Conservation (phyloP, 2,113 vertebrate species). For the Diadophis punctatus region DNA sequence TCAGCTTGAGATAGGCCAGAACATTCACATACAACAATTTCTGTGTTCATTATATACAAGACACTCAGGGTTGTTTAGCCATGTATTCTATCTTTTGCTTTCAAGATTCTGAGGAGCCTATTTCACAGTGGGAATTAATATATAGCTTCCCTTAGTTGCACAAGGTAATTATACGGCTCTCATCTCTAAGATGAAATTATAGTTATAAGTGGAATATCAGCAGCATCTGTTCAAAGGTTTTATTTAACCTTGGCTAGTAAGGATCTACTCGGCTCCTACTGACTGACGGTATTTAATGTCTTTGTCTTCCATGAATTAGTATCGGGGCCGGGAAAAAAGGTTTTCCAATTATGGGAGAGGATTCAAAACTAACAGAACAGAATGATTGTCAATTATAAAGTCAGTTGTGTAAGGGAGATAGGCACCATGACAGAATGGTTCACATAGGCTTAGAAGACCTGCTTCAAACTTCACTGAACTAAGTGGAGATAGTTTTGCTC, state of each 20-base stretch:
- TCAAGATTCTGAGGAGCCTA: not conserved
- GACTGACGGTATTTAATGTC: slow-evolving; percentile 53
- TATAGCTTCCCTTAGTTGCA: not conserved
- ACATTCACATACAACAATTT: not conserved
- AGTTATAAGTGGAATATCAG: slow-evolving; percentile 59
- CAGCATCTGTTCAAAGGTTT: slow-evolving; percentile 53
- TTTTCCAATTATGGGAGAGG: slow-evolving; percentile 43
- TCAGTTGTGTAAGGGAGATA: slow-evolving; percentile 28
- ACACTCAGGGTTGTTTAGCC: not conserved
- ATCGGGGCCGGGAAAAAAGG: slow-evolving; percentile 24
- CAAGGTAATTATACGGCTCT: not conserved
- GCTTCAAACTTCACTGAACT: not conserved
- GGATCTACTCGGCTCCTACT: slow-evolving; percentile 29
- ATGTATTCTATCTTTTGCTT: not conserved
- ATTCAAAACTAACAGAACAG: slow-evolving; percentile 42
- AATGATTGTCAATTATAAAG: slow-evolving; percentile 28
- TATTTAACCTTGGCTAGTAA: slow-evolving; percentile 43
- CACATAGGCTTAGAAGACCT: not conserved
- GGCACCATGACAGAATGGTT: slow-evolving; percentile 14
- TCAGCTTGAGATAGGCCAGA: not conserved
- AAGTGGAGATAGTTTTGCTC: not conserved
- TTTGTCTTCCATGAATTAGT: slow-evolving; percentile 47
- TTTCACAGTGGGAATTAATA: not conserved
- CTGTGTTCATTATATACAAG: not conserved
- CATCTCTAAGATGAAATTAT: slow-evolving; percentile 47